Conservation (phyloP, 2,113 vertebrate species). For the Pterocles gutturalis region DNA sequence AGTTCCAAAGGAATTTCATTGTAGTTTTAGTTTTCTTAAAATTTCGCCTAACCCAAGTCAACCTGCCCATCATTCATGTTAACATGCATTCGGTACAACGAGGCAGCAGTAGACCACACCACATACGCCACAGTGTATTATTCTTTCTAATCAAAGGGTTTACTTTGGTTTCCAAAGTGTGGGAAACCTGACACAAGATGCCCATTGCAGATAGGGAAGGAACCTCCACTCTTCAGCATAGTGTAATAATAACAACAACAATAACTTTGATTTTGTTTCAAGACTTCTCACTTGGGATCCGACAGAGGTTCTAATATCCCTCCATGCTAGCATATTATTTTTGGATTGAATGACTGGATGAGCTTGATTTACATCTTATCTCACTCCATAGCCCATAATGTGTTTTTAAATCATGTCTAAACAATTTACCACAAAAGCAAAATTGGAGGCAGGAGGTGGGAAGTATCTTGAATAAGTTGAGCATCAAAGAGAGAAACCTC, state of each 20-base stretch:
- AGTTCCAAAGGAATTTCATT: not conserved
- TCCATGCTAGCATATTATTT: conserved; percentile 61
- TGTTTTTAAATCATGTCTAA: conserved; percentile 73
- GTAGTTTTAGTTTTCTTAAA: not conserved
- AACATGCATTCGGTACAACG: not conserved
- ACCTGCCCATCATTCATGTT: not conserved
- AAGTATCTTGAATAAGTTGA: conserved; percentile 58
- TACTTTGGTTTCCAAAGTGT: conserved; percentile 66
- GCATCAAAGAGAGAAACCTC: conserved; percentile 71
- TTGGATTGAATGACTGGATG: conserved; percentile 71
- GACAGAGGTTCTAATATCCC: conserved; percentile 44
- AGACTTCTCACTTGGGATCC: conserved; percentile 64
- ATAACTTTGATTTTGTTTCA: conserved; percentile 65
- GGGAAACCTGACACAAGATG: conserved; percentile 73
- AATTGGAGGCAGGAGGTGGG: conserved; percentile 55
- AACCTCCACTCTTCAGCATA: conserved; percentile 13
- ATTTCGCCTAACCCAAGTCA: not conserved
- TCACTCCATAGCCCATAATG: conserved; percentile 29
- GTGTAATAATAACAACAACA: conserved; percentile 53
- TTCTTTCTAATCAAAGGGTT: conserved; percentile 65
- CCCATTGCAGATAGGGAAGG: conserved; percentile 52
- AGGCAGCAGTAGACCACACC: conserved; percentile 39
- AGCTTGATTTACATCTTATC: conserved; percentile 73
- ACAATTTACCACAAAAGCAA: conserved; percentile 54
- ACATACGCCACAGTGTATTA: conserved; percentile 53